These are phyloP conservation scores for Burhinus bistriatus DNA, from an alignment of 2,113 vertebrate genomes.

Conservation along the genomic window DNA sequence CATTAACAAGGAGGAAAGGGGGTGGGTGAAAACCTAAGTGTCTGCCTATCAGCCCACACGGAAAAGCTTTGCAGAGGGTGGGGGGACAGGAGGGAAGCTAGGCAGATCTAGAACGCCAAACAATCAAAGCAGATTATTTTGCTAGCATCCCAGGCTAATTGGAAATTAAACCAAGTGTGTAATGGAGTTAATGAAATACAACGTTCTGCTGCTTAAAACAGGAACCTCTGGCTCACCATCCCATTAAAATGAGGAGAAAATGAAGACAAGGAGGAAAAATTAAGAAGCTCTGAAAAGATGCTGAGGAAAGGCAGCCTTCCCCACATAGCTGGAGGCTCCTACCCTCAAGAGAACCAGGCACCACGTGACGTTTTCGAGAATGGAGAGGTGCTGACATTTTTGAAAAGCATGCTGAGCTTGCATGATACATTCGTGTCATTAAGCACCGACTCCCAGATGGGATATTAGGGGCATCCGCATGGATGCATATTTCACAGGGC, in stretches of 20 bases:
- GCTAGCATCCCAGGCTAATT: constrained; percentile 54
- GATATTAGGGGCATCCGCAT: not conserved
- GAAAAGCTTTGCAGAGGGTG: not conserved
- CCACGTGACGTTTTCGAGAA: not conserved
- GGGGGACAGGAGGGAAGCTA: constrained; percentile 1
- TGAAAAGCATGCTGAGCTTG: not conserved
- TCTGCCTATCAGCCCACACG: constrained; percentile 9
- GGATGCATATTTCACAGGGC: not conserved
- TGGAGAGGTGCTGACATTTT: not conserved
- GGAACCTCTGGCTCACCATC: constrained; percentile 33
- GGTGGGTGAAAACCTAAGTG: constrained; percentile 15
- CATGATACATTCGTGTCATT: accelerated
- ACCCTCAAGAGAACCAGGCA: not conserved
- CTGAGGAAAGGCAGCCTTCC: not conserved
- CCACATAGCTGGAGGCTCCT: not conserved
- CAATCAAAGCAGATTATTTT: constrained; percentile 39
- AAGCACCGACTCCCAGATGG: not conserved
- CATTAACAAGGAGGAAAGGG: constrained; percentile 21
- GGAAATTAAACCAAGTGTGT: constrained; percentile 71
- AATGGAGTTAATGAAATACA: constrained; percentile 66
- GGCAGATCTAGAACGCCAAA: not conserved
- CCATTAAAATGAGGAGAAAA: constrained; percentile 8
- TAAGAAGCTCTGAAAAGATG: not conserved
- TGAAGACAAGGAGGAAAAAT: not conserved
- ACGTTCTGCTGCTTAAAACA: constrained; percentile 23